Evolutionary conservation across 2,888 invertebrate genomes (phyloP), one percentile per base, ranked within the genome.

Genomic region (Falcaria lacertinaria): DNA sequence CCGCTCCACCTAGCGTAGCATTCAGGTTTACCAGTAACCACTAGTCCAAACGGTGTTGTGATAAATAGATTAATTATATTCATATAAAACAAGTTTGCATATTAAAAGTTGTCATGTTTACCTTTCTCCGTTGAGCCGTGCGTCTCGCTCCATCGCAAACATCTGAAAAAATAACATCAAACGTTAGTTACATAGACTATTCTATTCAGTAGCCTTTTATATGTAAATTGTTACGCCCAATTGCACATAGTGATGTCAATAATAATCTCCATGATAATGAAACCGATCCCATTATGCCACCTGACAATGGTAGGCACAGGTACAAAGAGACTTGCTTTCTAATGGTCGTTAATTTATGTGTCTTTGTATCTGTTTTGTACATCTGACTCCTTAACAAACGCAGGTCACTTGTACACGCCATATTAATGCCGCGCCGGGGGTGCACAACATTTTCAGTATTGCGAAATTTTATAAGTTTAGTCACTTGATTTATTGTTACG

Each of bases 111-210:
- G 25, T 28, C 32, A 22, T 25, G 39, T 44, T 11, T 57, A 79
- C 79, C 74, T 70, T 71, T 55, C 77, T 56, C 33, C 78, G 65
- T 43, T 78, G 78, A 8, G 74, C 58, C 19, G 64, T 50, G 15
- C 77, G 48, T 25, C 80, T 66, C 8, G 67, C 65, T 39, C 65
- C 78, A 43, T 77, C 69, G 45, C 74, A 74, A 5, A 57, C 52
- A 42, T 64, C 80, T 80, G 77, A 19, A 74, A 19, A 19, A 4
- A 76, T 36, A 25, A 32, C 41, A 36, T 36, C 4, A 22, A 22
- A 22, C 6, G 22, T 22, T 22, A 22, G 6, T 22, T 11, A 3
- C 19, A 19, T 19, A 19, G 19, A 19, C 5, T 19, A 19, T 4
- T n/a, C 19, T 19, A 19, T 5, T 19, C 3, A 19, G n/a, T n/a